phyloP scores from a whole-genome alignment of 2,113 vertebrate genomes.

The Tinamus guttatus region DNA sequence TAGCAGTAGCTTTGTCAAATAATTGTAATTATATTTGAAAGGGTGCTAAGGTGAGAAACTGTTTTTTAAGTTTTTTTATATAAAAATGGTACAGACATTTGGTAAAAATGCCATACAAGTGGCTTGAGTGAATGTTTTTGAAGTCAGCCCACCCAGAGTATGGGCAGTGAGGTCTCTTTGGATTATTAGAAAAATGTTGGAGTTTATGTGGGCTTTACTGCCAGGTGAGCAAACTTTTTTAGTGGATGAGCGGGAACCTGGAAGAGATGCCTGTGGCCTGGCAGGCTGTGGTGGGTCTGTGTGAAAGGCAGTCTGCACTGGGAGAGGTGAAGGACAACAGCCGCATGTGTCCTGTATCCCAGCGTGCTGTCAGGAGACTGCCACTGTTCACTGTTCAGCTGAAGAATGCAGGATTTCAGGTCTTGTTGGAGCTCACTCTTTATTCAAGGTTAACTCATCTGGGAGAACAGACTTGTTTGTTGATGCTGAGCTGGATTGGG shows the following conservation, averaged over 20 bases:
- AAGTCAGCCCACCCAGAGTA: neutral
- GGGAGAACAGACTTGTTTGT: neutral
- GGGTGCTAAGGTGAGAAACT: neutral
- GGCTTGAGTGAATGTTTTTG: neutral
- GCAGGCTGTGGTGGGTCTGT: neutral
- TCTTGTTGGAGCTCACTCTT: neutral
- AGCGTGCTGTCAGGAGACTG: accelerated
- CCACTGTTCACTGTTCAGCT: neutral
- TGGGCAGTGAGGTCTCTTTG: neutral
- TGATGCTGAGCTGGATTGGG: neutral
- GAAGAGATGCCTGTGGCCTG: neutral
- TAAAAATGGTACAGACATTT: neutral
- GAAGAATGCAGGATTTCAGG: neutral
- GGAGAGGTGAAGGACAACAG: neutral
- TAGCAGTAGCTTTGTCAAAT: neutral
- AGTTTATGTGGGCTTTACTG: neutral
- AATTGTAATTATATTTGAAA: neutral
- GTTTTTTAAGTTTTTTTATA: neutral
- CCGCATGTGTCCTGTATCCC: neutral
- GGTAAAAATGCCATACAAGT: neutral
- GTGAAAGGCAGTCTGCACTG: neutral
- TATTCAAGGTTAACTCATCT: neutral
- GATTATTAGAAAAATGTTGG: neutral
- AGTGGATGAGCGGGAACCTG: neutral
- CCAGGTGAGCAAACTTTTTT: neutral